Conservation (phyloP, 2,888 invertebrate species). For the Rhamnusium bicolor region DNA sequence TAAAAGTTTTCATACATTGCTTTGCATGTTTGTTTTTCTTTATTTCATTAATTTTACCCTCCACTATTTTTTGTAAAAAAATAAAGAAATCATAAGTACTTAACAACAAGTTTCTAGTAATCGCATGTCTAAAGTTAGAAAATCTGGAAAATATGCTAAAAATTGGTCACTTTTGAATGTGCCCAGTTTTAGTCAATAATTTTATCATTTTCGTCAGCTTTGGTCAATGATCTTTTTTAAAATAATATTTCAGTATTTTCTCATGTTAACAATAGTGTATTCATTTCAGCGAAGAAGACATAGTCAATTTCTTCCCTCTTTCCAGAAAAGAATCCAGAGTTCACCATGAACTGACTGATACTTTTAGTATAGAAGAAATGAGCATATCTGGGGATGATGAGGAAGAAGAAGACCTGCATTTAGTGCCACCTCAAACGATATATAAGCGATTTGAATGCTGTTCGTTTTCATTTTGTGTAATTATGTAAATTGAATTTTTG, state of each 20-base stretch:
- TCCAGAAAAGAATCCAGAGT: conserved; percentile 68
- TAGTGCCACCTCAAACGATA: conserved; percentile 70
- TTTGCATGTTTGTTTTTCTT: too few species aligned
- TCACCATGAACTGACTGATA: conserved; percentile 75
- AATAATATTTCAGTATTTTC: neutral
- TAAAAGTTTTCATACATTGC: too few species aligned
- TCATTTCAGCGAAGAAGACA: conserved; percentile 72
- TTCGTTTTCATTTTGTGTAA: conserved; percentile 64
- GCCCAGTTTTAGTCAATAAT: too few species aligned
- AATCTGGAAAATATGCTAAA: too few species aligned
- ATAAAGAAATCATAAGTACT: too few species aligned
- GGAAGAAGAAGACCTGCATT: conserved; percentile 70
- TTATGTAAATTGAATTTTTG: conserved; percentile 52
- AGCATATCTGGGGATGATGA: conserved; percentile 74
- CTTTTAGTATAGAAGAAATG: conserved; percentile 77
- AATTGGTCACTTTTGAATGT: too few species aligned
- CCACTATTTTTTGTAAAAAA: too few species aligned
- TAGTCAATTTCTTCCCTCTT: conserved; percentile 73
- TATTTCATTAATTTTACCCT: too few species aligned
- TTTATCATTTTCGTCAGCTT: too few species aligned
- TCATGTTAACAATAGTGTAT: neutral
- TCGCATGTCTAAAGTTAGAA: too few species aligned
- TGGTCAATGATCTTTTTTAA: neutral
- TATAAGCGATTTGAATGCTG: conserved; percentile 69
- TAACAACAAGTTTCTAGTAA: too few species aligned